Evolutionary conservation across 2,888 invertebrate genomes (phyloP).

Genomic region (Mechanitis messenoides): DNA sequence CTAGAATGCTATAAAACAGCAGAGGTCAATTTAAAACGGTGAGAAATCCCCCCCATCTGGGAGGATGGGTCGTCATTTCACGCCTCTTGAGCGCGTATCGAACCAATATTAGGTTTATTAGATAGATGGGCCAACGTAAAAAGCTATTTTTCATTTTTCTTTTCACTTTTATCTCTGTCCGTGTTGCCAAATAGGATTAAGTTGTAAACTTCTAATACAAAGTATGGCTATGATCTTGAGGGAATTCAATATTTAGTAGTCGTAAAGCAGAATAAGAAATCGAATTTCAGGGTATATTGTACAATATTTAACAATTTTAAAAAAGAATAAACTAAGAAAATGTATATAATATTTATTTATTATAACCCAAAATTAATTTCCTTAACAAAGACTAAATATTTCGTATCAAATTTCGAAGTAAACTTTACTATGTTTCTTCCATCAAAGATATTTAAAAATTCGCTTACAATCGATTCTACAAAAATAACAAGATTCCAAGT

Average conservation of each 20-base stretch:
- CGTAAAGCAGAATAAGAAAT: too few species aligned
- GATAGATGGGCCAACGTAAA: constrained; percentile 64
- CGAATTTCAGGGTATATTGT: too few species aligned
- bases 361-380: too few species aligned
- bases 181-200: constrained; percentile 26
- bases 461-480: constrained; percentile 20
- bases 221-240: constrained; percentile 10
- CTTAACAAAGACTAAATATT: background rate
- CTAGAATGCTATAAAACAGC: constrained; percentile 41
- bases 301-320: too few species aligned
- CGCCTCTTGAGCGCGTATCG: constrained; percentile 72
- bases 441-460: constrained; percentile 1
- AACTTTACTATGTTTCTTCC: constrained; percentile 11
- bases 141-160: constrained; percentile 60
- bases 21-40: constrained; percentile 48
- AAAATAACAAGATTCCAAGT: constrained; percentile 22
- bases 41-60: constrained; percentile 36
- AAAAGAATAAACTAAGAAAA: too few species aligned
- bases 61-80: constrained; percentile 62
- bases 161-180: constrained; percentile 45
- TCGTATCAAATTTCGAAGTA: constrained; percentile 8
- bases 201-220: constrained; percentile 15
- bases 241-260: constrained; percentile 6
- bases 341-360: too few species aligned
- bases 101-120: constrained; percentile 75